Conservation (phyloP, 1,140 invertebrate genomes). For the Drosophila mayri region DNA sequence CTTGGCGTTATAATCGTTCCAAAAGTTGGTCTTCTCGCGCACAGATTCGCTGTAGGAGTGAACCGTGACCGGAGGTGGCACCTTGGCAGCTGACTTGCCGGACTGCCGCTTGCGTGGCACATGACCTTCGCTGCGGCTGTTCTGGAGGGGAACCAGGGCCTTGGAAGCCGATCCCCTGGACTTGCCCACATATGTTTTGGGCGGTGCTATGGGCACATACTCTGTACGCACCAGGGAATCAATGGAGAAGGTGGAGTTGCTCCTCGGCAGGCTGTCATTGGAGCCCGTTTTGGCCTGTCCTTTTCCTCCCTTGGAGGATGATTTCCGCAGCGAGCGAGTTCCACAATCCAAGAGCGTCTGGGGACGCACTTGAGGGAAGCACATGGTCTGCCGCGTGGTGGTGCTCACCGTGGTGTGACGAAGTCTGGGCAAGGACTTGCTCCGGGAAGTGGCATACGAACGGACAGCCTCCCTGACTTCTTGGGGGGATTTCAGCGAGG, state of each 20-base stretch:
- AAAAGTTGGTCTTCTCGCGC: constrained; percentile 71
- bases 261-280: constrained; percentile 73
- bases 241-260: constrained; percentile 83
- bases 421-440: constrained; percentile 72
- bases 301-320: constrained; percentile 35
- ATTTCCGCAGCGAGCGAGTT: constrained; percentile 49
- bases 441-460: constrained; percentile 79
- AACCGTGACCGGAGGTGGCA: not conserved
- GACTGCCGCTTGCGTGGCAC: constrained; percentile 56
- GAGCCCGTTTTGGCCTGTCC: constrained; percentile 43
- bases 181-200: constrained; percentile 66
- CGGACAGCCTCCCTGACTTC: constrained; percentile 87
- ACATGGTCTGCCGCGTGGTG: constrained; percentile 74
- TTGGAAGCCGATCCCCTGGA: constrained; percentile 45
- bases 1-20: constrained; percentile 78
- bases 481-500: constrained; percentile 87
- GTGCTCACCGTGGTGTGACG: constrained; percentile 66
- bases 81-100: constrained; percentile 9
- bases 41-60: constrained; percentile 65
- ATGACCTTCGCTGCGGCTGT: constrained; percentile 71
- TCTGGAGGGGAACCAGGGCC: constrained; percentile 49
- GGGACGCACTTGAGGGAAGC: constrained; percentile 60
- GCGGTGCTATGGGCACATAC: constrained; percentile 51
- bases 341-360: constrained; percentile 63
- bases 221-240: constrained; percentile 70